phyloP scores from a whole-genome alignment of 2,113 vertebrate genomes.

The Asarcornis scutulata region DNA sequence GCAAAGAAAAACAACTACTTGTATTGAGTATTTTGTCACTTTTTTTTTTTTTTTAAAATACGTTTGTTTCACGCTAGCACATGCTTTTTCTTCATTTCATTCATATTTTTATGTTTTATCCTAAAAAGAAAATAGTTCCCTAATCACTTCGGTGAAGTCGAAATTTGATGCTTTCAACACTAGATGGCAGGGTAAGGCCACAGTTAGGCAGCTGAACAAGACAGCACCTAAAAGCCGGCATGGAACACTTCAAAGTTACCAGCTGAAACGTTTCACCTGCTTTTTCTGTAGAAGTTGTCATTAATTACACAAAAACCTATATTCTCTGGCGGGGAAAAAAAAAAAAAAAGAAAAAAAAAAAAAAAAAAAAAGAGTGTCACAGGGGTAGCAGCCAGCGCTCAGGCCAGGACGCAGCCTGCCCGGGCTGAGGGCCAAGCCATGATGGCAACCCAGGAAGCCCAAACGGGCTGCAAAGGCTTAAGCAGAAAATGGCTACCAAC shows the following conservation, averaged over 20 bases:
- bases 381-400: fast-evolving
- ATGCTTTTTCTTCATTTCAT: fast-evolving
- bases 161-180: not conserved
- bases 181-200: slow-evolving; percentile 75
- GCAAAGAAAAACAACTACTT: not conserved
- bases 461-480: not conserved
- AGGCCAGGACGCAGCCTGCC: not conserved
- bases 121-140: fast-evolving
- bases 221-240: fast-evolving
- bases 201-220: not conserved
- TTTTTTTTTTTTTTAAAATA: not conserved
- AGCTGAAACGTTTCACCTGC: not conserved
- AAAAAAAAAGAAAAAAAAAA: no score
- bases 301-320: not conserved
- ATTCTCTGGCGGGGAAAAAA: no score
- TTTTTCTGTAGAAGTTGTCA: not conserved
- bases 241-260: not conserved
- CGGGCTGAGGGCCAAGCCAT: no score
- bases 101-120: not conserved
- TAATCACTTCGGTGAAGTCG: not conserved
- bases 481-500: not conserved
- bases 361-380: no score
- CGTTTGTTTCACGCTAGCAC: not conserved
- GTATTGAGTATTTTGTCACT: not conserved
- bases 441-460: not conserved